Evolutionary conservation across 2,113 vertebrate species (phyloP), one percentile per base, ranked within the genome.

Genomic region (Oncorhynchus clarkii): DNA sequence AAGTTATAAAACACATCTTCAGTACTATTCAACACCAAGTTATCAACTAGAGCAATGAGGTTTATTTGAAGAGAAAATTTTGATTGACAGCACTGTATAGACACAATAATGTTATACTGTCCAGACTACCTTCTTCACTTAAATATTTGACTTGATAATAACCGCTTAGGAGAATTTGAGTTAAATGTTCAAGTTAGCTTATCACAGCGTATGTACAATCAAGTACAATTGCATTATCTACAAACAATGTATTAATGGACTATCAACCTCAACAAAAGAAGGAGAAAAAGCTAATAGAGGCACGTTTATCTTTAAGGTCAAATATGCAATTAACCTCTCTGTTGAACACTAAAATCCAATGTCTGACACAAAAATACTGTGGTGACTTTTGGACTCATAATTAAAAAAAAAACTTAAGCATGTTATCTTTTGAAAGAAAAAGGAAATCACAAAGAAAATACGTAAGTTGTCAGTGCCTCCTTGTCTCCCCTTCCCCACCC

Each of bases 321-420:
- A 86, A 85, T 76, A 82, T 84, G 85, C 86, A 86, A 92, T 91
- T 93, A 92, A 91, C 91, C 89, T 81, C 89, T 22, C n/a, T 9
- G 59, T 76, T 76, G 67, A 65, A 78, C 81, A 84, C 88, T 87
- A 85, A 87, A 88, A 54, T 80, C 80, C 78, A 81, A 20, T 14
- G 31, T 78, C 75, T 72, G 71, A 84, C 71, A 88, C 86, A 87
- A 89, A 89, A 13, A 84, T 82, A 81, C 78, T 76, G 80, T 80
- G 74, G 85, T 83, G 83, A 87, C 6, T 65, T 76, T 57, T 49
- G 51, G 49, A 31, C 66, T 62, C 34, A 72, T 85, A 86, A 90
- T 85, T 87, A 82, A 90, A 88, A 87, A 67, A 64, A 60, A 13
- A n/a, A 34, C 34, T 2, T 65, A 16, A 87, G 77, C 18, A 80